Percentiles rank a stretch among this genome's conserved stretches.
Evolutionary conservation across 2,888 invertebrate species (phyloP).

Genomic region (Drosophila subsilvestris): DNA sequence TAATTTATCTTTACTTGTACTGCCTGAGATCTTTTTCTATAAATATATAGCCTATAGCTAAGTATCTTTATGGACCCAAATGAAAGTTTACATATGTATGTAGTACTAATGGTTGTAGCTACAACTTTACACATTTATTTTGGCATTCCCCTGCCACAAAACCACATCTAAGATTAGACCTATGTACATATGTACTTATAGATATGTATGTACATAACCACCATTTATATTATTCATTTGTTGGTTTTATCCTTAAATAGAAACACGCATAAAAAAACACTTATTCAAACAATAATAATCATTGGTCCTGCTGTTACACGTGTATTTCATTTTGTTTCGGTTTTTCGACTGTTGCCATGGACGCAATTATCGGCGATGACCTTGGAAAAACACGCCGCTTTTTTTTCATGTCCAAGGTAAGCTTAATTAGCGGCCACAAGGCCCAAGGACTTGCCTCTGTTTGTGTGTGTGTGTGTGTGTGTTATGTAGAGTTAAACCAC

Average conservation of each 20-base stretch:
- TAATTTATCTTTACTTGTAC: too few species aligned
- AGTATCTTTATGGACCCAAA: too few species aligned
- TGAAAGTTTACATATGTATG: too few species aligned
- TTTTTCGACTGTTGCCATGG: slow-evolving; percentile 41
- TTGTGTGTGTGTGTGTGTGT: slow-evolving; percentile 1
- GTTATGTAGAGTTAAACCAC: slow-evolving; percentile 18
- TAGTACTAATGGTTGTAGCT: too few species aligned
- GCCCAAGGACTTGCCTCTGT: slow-evolving; percentile 36
- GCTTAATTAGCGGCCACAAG: slow-evolving; percentile 71
- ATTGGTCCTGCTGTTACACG: background rate
- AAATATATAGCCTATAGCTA: too few species aligned
- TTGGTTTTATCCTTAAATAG: slow-evolving; percentile 7
- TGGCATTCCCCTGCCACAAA: background rate
- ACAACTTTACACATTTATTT: background rate
- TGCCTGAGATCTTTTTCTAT: too few species aligned
- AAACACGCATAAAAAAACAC: slow-evolving; percentile 10
- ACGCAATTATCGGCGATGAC: slow-evolving; percentile 68
- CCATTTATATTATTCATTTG: slow-evolving; percentile 20
- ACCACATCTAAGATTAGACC: background rate
- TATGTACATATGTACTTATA: too few species aligned
- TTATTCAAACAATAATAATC: slow-evolving; percentile 5
- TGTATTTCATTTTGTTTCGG: slow-evolving; percentile 24
- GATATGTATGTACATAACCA: background rate
- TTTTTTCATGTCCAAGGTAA: slow-evolving; percentile 59
- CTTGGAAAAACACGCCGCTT: slow-evolving; percentile 60